These are phyloP conservation scores for Malurus elegans DNA, from an alignment of 2,113 vertebrate genomes.

Conservation along the genomic window DNA sequence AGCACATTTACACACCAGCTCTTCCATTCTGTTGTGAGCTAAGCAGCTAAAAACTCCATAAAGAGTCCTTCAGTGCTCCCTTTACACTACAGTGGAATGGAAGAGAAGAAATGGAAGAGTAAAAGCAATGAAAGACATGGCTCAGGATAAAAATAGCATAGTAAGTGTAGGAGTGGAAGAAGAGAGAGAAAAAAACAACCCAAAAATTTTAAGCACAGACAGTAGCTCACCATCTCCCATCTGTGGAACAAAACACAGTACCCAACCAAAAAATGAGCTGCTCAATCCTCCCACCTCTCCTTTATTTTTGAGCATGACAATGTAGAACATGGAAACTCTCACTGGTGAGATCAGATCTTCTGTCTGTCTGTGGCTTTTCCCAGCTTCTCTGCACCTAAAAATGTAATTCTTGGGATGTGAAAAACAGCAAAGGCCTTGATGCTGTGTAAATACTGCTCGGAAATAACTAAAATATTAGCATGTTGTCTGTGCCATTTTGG, in stretches of 20 bases:
- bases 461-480: neutral
- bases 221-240: neutral
- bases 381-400: rapidly evolving
- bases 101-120: neutral
- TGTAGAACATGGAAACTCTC: no score
- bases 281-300: neutral
- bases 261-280: neutral
- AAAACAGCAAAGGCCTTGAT: neutral
- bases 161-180: neutral
- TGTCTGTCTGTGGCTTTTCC: neutral
- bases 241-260: neutral
- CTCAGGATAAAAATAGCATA: neutral
- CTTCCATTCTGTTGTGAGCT: neutral
- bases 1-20: neutral
- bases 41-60: neutral
- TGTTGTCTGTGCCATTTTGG: neutral
- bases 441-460: neutral
- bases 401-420: rapidly evolving
- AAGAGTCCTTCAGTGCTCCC: rapidly evolving
- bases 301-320: neutral
- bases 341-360: rapidly evolving
- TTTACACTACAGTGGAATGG: rapidly evolving
- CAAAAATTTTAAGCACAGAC: neutral
- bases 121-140: neutral
- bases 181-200: neutral